These are phyloP conservation scores for Cuniculus paca DNA, from an alignment of 2,797 vertebrate species.

Conservation along the genomic window DNA sequence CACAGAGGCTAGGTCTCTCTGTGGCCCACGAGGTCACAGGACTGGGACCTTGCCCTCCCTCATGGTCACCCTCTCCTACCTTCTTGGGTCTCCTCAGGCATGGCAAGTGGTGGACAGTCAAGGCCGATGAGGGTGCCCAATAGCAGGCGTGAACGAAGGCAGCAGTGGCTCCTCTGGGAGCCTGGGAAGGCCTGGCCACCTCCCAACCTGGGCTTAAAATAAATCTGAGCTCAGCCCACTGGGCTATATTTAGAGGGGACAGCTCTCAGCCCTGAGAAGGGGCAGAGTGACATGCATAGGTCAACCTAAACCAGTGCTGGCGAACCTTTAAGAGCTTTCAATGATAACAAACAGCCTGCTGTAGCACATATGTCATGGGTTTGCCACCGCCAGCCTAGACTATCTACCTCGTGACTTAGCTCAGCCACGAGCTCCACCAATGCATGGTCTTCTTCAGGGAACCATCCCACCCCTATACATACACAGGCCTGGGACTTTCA, in stretches of 20 bases:
- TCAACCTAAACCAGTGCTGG: background rate
- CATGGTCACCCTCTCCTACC: slow-evolving; percentile 83
- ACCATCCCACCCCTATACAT: accelerated
- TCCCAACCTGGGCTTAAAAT: slow-evolving; percentile 85
- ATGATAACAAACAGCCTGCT: background rate
- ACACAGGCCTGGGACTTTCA: background rate
- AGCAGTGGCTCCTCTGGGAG: slow-evolving; percentile 62
- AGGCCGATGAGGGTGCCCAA: slow-evolving; percentile 28
- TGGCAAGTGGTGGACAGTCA: slow-evolving; percentile 61
- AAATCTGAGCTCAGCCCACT: slow-evolving; percentile 85
- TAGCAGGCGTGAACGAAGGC: slow-evolving; percentile 33
- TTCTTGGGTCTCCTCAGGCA: slow-evolving; percentile 88
- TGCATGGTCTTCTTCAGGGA: background rate
- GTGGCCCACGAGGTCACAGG: background rate
- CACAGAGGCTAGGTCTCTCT: background rate
- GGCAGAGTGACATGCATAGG: slow-evolving; percentile 7
- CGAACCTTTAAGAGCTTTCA: background rate
- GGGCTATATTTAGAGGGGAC: slow-evolving; percentile 83
- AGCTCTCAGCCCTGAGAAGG: slow-evolving; percentile 43
- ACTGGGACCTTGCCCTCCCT: background rate
- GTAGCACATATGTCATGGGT: background rate
- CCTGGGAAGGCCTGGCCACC: slow-evolving; percentile 74
- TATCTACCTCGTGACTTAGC: background rate
- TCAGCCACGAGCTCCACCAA: background rate
- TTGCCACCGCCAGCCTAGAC: background rate